These are phyloP conservation scores for Sciurus vulgaris DNA, from an alignment of 2,797 vertebrate species.

Conservation along the genomic window DNA sequence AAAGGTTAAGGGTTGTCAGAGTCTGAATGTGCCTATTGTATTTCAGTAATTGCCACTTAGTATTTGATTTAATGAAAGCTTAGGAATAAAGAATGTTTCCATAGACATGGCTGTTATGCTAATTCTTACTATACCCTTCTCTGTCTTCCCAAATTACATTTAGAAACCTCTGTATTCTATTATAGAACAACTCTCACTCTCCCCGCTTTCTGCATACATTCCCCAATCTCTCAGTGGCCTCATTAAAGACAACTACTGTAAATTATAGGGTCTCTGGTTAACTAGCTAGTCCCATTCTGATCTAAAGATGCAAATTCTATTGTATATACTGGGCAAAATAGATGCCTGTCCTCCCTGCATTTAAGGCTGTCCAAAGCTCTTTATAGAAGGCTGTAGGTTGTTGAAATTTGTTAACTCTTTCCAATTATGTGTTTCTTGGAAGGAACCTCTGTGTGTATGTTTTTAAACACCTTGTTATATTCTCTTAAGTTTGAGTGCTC, in stretches of 20 bases:
- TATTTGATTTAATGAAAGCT: slow-evolving; percentile 87
- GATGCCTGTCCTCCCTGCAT: neutral
- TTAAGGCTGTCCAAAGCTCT: slow-evolving; percentile 52
- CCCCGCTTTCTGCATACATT: slow-evolving; percentile 59
- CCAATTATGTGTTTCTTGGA: neutral
- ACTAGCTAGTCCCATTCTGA: slow-evolving; percentile 66
- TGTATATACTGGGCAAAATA: neutral
- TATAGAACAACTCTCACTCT: slow-evolving; percentile 63
- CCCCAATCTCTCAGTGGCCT: slow-evolving; percentile 63
- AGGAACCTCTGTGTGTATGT: neutral
- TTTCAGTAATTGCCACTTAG: slow-evolving; percentile 86
- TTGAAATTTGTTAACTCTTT: slow-evolving; percentile 53
- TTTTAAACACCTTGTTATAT: slow-evolving; percentile 32
- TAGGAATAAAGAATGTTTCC: slow-evolving; percentile 84
- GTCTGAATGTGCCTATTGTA: slow-evolving; percentile 87
- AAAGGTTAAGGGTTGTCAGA: slow-evolving; percentile 86
- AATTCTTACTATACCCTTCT: slow-evolving; percentile 82
- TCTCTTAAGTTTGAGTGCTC: slow-evolving; percentile 20
- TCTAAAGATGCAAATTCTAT: slow-evolving; percentile 72
- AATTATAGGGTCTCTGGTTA: slow-evolving; percentile 73
- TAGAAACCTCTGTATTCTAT: slow-evolving; percentile 72
- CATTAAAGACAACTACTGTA: slow-evolving; percentile 77
- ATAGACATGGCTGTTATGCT: slow-evolving; percentile 82
- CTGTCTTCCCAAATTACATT: slow-evolving; percentile 83
- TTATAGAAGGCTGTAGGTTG: slow-evolving; percentile 56